phyloP scores from a whole-genome alignment of 2,113 vertebrate genomes.

The Grammomys dolichurus region DNA sequence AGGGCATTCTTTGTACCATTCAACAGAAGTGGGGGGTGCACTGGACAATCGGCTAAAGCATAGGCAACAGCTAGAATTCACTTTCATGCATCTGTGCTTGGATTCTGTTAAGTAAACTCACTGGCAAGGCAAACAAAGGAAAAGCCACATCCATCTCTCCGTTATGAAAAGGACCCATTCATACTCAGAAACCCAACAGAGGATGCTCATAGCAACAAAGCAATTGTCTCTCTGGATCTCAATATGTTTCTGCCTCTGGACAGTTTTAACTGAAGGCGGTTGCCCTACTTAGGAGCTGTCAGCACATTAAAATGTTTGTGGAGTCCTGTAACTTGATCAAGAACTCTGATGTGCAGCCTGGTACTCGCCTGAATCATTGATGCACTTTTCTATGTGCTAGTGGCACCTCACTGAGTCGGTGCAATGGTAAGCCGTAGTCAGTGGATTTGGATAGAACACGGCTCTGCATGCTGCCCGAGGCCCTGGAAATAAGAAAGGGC shows the following conservation, averaged over 20 bases:
- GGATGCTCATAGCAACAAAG: not conserved
- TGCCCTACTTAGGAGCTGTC: constrained; percentile 54
- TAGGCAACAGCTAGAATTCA: not conserved
- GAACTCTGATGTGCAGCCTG: constrained; percentile 18
- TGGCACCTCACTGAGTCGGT: constrained; percentile 25
- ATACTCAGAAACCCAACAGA: constrained; percentile 20
- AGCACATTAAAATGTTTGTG: constrained; percentile 56
- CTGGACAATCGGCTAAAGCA: not conserved
- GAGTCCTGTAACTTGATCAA: constrained; percentile 57
- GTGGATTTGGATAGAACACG: not conserved
- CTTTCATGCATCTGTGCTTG: not conserved
- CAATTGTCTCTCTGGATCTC: not conserved
- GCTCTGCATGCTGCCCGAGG: not conserved
- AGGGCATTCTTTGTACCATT: not conserved
- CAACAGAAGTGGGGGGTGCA: not conserved
- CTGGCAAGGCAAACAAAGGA: constrained; percentile 32
- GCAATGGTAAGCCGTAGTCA: not conserved
- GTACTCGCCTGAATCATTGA: constrained; percentile 53
- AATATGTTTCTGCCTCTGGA: not conserved
- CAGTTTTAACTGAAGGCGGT: constrained; percentile 39
- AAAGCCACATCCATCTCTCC: not conserved
- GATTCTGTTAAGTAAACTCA: constrained; percentile 25
- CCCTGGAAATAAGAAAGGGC: not conserved
- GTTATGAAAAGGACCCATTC: constrained; percentile 16
- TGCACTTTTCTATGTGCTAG: not conserved